Percentiles rank a stretch among this genome's conserved stretches.
These are phyloP conservation scores for Riptortus pedestris DNA, from an alignment of 1,140 invertebrate species.

Conservation along the genomic window DNA sequence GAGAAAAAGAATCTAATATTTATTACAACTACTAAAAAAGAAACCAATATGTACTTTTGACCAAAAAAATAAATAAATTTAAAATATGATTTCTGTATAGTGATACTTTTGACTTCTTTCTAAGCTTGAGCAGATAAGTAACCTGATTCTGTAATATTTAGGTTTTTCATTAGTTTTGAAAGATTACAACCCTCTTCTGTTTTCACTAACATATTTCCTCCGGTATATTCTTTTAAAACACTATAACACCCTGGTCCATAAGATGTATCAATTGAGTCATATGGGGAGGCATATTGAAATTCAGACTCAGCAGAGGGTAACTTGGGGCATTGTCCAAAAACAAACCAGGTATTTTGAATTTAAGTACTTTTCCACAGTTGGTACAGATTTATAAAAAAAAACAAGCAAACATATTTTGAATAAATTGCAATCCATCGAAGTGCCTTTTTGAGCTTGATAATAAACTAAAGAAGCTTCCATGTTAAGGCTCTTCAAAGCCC, in stretches of 20 bases:
- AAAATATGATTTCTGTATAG: no score
- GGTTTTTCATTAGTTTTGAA: no score
- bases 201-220: background rate
- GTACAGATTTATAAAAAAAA: background rate
- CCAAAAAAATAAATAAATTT: no score
- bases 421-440: background rate
- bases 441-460: background rate
- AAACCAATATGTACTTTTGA: no score
- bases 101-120: no score
- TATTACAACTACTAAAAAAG: no score
- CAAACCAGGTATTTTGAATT: background rate
- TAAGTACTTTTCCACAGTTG: background rate
- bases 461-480: background rate
- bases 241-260: background rate
- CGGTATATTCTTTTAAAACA: background rate
- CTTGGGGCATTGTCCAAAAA: background rate
- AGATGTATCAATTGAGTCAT: background rate
- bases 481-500: conserved; percentile 17
- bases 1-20: no score
- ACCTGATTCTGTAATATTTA: no score
- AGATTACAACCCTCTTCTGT: no score
- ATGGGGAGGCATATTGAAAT: background rate
- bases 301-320: background rate
- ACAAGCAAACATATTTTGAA: background rate
- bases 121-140: no score